Evolutionary conservation across 1,140 invertebrate species (phyloP).

Genomic region (Dreissena polymorpha): DNA sequence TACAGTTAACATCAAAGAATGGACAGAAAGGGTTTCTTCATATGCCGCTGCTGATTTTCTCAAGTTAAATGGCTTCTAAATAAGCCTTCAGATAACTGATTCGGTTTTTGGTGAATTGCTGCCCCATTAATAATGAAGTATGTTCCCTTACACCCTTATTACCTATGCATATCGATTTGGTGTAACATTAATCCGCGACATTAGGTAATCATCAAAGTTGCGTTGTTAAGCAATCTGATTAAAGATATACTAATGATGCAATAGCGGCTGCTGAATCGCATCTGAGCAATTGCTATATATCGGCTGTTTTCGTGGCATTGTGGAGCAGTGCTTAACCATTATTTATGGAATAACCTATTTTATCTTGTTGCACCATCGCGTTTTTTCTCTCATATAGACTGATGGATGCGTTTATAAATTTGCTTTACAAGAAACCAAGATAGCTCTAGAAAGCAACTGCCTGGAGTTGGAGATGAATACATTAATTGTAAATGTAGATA

Average conservation of each 20-base stretch:
- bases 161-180: constrained; percentile 36
- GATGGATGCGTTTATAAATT: constrained; percentile 39
- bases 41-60: not conserved
- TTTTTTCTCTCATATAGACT: not conserved
- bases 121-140: constrained; percentile 41
- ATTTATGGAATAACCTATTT: too few species aligned
- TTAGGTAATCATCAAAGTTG: constrained; percentile 25
- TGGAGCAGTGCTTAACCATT: too few species aligned
- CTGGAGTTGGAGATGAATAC: too few species aligned
- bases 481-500: too few species aligned
- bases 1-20: too few species aligned
- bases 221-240: constrained; percentile 13
- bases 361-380: too few species aligned
- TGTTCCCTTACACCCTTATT: constrained; percentile 14
- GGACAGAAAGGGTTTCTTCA: too few species aligned
- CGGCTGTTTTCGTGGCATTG: too few species aligned
- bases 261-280: too few species aligned
- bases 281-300: too few species aligned
- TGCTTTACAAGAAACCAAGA: not conserved
- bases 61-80: not conserved
- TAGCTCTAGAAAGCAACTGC: too few species aligned
- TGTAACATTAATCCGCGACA: constrained; percentile 28
- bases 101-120: constrained; percentile 29
- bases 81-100: constrained; percentile 4
- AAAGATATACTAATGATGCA: constrained; percentile 32